These are phyloP conservation scores for Euura saliciscinereae DNA, from an alignment of 1,140 invertebrate species.

Conservation along the genomic window DNA sequence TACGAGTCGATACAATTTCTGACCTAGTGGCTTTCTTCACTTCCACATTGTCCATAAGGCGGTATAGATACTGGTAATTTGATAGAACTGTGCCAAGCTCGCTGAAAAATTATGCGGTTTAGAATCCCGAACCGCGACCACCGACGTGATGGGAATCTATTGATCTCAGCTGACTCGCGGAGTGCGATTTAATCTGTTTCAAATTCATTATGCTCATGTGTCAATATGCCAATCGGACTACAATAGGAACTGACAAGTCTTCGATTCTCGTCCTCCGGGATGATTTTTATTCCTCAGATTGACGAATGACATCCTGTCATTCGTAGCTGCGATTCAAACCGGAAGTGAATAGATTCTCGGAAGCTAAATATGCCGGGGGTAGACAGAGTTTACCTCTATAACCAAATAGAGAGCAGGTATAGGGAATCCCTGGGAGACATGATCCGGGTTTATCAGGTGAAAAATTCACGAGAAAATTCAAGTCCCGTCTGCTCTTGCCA, in stretches of 20 bases:
- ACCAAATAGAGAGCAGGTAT: too few species aligned
- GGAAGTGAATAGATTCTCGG: too few species aligned
- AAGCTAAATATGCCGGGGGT: too few species aligned
- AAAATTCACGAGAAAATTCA: constrained; percentile 41
- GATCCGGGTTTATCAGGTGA: constrained; percentile 43
- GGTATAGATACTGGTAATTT: constrained; percentile 14
- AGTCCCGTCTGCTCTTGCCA: constrained; percentile 28
- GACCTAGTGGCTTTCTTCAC: background rate
- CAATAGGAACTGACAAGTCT: too few species aligned
- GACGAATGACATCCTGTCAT: too few species aligned
- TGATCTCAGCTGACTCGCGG: background rate
- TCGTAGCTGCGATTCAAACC: too few species aligned
- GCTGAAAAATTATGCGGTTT: constrained; percentile 8
- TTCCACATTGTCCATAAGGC: background rate
- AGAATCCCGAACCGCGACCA: background rate
- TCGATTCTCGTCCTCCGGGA: too few species aligned
- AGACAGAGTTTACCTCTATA: too few species aligned
- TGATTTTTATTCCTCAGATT: too few species aligned
- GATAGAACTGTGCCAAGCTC: constrained; percentile 19
- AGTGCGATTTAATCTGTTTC: background rate
- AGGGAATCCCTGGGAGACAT: background rate
- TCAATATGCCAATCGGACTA: too few species aligned
- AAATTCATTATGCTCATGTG: background rate
- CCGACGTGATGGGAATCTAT: background rate
- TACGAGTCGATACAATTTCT: too few species aligned